A percentile compares a stretch with the other conserved stretches of the same genome.
These are phyloP conservation scores for Dryococelus australis DNA, from an alignment of 2,888 invertebrate species.

Conservation along the genomic window DNA sequence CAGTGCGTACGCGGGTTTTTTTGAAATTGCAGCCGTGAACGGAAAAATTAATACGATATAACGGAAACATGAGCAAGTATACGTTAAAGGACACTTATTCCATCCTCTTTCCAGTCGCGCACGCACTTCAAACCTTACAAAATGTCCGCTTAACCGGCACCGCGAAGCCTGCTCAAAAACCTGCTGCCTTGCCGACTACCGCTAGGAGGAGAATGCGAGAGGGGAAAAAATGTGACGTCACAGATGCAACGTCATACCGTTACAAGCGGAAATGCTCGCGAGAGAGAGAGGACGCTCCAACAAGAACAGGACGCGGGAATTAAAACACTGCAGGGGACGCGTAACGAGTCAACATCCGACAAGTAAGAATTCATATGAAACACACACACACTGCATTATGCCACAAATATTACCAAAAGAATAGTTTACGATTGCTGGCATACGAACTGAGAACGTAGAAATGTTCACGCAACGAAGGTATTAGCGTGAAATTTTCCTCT, in stretches of 20 bases:
- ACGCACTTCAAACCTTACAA: not conserved
- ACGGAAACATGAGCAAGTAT: not conserved
- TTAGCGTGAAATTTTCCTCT: no score
- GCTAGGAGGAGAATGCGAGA: not conserved
- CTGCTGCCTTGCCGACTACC: not conserved
- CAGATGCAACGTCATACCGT: constrained; percentile 16
- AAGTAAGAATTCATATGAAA: no score
- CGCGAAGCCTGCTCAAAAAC: constrained; percentile 25
- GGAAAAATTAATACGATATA: not conserved
- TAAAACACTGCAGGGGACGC: not conserved
- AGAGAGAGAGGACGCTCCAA: not conserved
- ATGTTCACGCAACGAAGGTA: no score
- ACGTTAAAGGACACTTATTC: not conserved
- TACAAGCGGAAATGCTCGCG: not conserved
- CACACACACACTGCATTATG: no score
- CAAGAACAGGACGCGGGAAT: not conserved
- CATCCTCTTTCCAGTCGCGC: not conserved
- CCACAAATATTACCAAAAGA: no score
- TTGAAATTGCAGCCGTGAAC: not conserved
- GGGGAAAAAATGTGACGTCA: constrained; percentile 25
- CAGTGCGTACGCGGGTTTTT: not conserved
- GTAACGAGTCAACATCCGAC: no score
- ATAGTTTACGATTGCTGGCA: no score
- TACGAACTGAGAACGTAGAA: no score
- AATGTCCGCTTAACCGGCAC: constrained; percentile 23